These are phyloP conservation scores for Psophia crepitans DNA, from an alignment of 2,113 vertebrate genomes.

Conservation along the genomic window DNA sequence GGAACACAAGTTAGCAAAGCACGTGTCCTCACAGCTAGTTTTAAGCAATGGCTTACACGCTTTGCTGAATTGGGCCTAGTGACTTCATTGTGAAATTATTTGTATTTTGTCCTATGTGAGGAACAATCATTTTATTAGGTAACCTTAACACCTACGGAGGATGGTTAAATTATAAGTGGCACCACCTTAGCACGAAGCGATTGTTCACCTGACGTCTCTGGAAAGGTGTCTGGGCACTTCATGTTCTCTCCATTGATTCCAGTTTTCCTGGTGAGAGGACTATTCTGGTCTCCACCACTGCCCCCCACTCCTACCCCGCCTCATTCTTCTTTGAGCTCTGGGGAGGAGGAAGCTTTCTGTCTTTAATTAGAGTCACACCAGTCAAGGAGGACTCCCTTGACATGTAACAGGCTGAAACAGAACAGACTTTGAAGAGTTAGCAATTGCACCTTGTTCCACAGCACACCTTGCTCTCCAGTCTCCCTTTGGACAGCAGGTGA, in stretches of 20 bases:
- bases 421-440: not conserved
- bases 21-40: not conserved
- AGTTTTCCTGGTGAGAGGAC: not conserved
- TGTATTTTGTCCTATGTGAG: not conserved
- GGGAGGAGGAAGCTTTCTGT: not conserved
- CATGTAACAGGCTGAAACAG: constrained; percentile 35
- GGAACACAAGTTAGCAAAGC: not conserved
- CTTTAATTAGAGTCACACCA: constrained; percentile 43
- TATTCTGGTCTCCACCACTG: not conserved
- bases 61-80: not conserved
- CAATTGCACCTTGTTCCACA: not conserved
- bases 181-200: not conserved
- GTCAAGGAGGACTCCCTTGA: constrained; percentile 47
- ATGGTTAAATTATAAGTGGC: not conserved
- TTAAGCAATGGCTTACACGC: not conserved
- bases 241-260: not conserved
- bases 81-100: not conserved
- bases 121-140: not conserved
- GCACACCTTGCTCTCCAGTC: not conserved
- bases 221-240: not conserved
- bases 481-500: not conserved
- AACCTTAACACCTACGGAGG: not conserved
- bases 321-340: not conserved
- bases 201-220: not conserved
- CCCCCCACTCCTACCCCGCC: not conserved